These are phyloP conservation scores for Lutjanus argentimaculatus DNA, from an alignment of 2,797 vertebrate genomes.

Conservation along the genomic window DNA sequence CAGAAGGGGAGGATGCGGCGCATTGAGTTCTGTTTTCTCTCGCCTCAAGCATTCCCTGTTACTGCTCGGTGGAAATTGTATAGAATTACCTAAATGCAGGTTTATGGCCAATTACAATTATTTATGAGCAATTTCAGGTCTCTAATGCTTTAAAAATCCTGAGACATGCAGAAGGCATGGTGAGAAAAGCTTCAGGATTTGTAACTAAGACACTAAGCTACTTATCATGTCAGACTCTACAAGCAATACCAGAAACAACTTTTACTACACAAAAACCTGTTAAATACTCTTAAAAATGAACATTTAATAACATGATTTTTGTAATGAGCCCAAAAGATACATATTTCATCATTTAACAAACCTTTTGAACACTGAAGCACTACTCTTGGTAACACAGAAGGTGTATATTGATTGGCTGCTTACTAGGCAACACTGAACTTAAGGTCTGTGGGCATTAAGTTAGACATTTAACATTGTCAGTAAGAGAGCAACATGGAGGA, in stretches of 20 bases:
- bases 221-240: conserved; percentile 56
- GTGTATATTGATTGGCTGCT: background rate
- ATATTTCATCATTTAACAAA: background rate
- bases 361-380: background rate
- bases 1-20: conserved; percentile 73
- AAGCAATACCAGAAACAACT: conserved; percentile 42
- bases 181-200: conserved; percentile 68
- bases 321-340: background rate
- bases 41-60: conserved; percentile 31
- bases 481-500: background rate
- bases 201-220: conserved; percentile 74
- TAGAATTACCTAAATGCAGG: conserved; percentile 21
- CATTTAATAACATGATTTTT: conserved; percentile 8
- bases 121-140: conserved; percentile 41
- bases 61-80: conserved; percentile 30
- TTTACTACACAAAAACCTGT: conserved; percentile 36
- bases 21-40: conserved; percentile 62
- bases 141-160: conserved; percentile 52
- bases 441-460: background rate
- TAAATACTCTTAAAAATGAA: conserved; percentile 14
- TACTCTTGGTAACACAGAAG: conserved; percentile 8
- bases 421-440: background rate
- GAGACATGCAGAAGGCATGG: conserved; percentile 35
- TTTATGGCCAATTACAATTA: conserved; percentile 44
- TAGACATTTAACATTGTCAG: background rate